Evolutionary conservation across 2,888 invertebrate species (phyloP).

Genomic region (Eustalomyia histrio): DNA sequence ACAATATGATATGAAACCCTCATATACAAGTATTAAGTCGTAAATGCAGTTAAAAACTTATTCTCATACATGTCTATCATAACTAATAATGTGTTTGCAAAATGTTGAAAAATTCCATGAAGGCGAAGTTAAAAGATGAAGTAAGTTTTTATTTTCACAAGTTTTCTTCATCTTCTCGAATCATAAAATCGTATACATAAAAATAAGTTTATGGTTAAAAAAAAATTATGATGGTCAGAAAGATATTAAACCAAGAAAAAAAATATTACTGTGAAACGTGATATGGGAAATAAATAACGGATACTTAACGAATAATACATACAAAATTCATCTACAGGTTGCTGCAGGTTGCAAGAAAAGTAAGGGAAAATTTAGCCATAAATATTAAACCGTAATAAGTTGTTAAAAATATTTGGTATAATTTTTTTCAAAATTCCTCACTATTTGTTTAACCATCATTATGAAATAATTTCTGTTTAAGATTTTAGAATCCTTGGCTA

Average conservation of each 20-base stretch:
- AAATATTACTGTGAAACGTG: too few relatives aligned
- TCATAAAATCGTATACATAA: slow-evolving; percentile 37
- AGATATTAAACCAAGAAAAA: neutral
- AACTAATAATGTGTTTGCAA: slow-evolving; percentile 39
- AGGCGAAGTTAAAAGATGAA: slow-evolving; percentile 11
- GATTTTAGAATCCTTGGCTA: too few relatives aligned
- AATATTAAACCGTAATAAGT: too few relatives aligned
- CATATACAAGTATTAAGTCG: slow-evolving; percentile 29
- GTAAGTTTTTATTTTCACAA: slow-evolving; percentile 21
- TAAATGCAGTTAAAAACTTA: slow-evolving; percentile 43
- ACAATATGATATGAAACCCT: neutral
- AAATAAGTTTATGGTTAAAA: neutral
- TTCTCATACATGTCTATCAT: slow-evolving; percentile 35
- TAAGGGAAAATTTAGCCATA: too few relatives aligned
- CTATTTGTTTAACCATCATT: too few relatives aligned
- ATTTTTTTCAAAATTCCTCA: too few relatives aligned
- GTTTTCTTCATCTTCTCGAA: neutral
- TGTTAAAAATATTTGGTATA: too few relatives aligned
- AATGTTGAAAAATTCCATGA: slow-evolving; percentile 12
- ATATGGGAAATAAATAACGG: too few relatives aligned
- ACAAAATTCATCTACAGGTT: too few relatives aligned
- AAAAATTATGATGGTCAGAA: slow-evolving; percentile 12
- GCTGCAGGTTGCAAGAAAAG: too few relatives aligned
- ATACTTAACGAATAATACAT: too few relatives aligned
- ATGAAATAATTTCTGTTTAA: too few relatives aligned